A percentile compares a stretch with the other conserved stretches of the same genome.
phyloP scores from a whole-genome alignment of 2,113 vertebrate species.

The Nothoprocta perdicaria region DNA sequence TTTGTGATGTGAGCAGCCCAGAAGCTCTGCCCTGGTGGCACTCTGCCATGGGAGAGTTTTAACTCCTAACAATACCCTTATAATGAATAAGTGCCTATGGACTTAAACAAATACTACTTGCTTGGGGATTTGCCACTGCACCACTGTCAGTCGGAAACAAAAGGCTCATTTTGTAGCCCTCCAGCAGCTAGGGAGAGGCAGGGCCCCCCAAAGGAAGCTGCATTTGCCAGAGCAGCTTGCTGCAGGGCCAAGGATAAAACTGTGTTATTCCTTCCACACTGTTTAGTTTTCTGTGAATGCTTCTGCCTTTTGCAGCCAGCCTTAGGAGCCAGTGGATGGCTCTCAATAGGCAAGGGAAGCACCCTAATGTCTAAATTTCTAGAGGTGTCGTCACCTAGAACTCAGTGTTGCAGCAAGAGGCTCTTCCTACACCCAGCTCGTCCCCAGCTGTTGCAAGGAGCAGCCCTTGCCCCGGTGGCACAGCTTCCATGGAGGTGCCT shows the following conservation, averaged over 20 bases:
- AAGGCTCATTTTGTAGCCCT: neutral
- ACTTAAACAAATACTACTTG: neutral
- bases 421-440: neutral
- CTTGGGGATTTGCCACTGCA: neutral
- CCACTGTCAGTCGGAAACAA: slow-evolving; percentile 15
- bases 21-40: neutral
- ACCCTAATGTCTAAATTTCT: neutral
- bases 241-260: slow-evolving; percentile 22
- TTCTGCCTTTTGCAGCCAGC: neutral
- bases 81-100: slow-evolving; percentile 19
- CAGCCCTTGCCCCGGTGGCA: neutral
- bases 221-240: slow-evolving; percentile 59
- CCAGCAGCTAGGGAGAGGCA: neutral
- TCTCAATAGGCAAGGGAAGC: neutral
- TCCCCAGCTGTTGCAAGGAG: neutral
- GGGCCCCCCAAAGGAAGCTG: slow-evolving; percentile 13
- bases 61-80: neutral
- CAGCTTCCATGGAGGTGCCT: neutral
- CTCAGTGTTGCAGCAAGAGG: slow-evolving; percentile 8
- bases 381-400: neutral
- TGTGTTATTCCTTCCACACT: neutral
- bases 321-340: neutral
- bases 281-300: slow-evolving; percentile 13
- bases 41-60: neutral
- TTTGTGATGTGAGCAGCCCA: neutral